A percentile compares a stretch with the other conserved stretches of the same genome.
phyloP scores from a whole-genome alignment of 2,797 vertebrate species.

The Staurois parvus region DNA sequence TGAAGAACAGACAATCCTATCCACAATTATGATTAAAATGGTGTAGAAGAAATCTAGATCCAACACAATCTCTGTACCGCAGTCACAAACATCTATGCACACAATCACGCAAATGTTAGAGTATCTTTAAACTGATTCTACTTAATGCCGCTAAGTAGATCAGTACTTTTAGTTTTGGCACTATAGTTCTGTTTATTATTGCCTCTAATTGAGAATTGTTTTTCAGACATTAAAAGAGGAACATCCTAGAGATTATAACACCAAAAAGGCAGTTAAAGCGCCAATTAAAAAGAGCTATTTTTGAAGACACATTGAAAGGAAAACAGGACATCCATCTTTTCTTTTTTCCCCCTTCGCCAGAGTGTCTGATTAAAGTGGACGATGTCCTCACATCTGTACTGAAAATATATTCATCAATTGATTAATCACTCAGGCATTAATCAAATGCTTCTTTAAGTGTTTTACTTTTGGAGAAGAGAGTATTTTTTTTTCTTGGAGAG shows the following conservation, averaged over 20 bases:
- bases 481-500: conserved; percentile 79
- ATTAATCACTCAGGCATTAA: conserved; percentile 94
- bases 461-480: conserved; percentile 86
- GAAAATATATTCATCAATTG: conserved; percentile 99
- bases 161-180: too few species aligned
- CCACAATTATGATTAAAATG: too few species aligned
- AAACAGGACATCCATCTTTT: conserved; percentile 79
- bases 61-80: too few species aligned
- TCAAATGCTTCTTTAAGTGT: conserved; percentile 87
- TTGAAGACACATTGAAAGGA: conserved; percentile 66
- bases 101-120: too few species aligned
- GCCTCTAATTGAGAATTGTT: conserved; percentile 72
- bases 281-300: conserved; percentile 75
- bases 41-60: too few species aligned
- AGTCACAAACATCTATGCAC: too few species aligned
- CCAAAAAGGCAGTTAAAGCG: conserved; percentile 50
- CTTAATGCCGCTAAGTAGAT: too few species aligned
- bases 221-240: conserved; percentile 71
- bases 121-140: too few species aligned
- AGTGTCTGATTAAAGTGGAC: conserved; percentile 85
- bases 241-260: conserved; percentile 69
- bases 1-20: too few species aligned
- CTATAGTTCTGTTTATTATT: conserved; percentile 73
- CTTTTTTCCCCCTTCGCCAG: conserved; percentile 69
- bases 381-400: conserved; percentile 91